These are phyloP conservation scores for Alces alces DNA, from an alignment of 2,113 vertebrate genomes.

Conservation along the genomic window DNA sequence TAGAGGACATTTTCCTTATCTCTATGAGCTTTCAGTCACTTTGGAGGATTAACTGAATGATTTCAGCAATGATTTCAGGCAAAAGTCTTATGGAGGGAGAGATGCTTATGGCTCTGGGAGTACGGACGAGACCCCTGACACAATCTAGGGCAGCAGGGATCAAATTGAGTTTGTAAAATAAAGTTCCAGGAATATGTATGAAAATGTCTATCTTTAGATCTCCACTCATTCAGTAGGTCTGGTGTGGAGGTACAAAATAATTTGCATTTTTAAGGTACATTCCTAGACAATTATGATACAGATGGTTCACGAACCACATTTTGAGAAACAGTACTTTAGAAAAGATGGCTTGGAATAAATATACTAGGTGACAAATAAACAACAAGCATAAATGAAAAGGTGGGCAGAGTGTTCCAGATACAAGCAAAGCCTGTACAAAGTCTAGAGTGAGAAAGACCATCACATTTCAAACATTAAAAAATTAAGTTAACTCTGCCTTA, in stretches of 20 bases:
- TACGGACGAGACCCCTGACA: neutral
- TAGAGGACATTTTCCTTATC: neutral
- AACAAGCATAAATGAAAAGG: neutral
- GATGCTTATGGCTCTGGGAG: neutral
- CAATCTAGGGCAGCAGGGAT: neutral
- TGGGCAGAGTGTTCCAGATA: neutral
- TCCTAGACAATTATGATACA: neutral
- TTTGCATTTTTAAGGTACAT: neutral
- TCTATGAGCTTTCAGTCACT: neutral
- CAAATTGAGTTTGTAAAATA: neutral
- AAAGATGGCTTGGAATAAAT: neutral
- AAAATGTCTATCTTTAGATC: neutral
- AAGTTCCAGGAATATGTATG: neutral
- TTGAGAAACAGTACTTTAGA: neutral
- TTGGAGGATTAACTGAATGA: neutral
- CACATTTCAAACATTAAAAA: neutral
- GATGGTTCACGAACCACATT: neutral
- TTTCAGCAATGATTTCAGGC: neutral
- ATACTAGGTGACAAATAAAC: neutral
- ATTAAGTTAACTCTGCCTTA: neutral
- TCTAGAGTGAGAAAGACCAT: accelerated
- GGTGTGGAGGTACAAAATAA: neutral
- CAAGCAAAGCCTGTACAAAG: neutral
- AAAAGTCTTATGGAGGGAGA: neutral
- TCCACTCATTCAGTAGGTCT: neutral